Evolutionary conservation across 2,888 invertebrate species (phyloP).

Genomic region (Elegia similella): DNA sequence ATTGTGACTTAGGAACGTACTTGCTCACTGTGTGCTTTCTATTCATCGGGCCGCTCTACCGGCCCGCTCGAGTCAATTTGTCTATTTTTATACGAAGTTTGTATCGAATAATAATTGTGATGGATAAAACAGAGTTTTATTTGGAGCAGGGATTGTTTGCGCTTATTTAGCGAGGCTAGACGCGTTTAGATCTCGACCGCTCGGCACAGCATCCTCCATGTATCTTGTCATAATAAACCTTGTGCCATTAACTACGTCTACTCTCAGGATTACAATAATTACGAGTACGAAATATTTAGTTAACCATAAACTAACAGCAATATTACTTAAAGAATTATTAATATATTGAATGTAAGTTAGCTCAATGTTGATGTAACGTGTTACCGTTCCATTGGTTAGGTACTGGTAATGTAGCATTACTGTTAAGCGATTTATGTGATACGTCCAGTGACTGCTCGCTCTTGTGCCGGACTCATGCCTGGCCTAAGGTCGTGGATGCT

Average conservation of each 20-base stretch:
- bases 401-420: constrained; percentile 70
- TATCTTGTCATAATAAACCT: constrained; percentile 77
- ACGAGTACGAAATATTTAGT: constrained; percentile 60
- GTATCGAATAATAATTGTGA: constrained; percentile 76
- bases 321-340: constrained; percentile 75
- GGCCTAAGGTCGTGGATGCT: neutral
- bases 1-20: constrained; percentile 55
- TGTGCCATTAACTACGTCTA: constrained; percentile 75
- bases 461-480: constrained; percentile 38
- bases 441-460: constrained; percentile 66
- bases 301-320: constrained; percentile 76
- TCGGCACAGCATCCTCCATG: constrained; percentile 59
- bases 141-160: constrained; percentile 73
- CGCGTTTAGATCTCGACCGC: constrained; percentile 51
- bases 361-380: constrained; percentile 76
- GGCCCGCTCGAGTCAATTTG: constrained; percentile 70
- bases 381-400: constrained; percentile 79
- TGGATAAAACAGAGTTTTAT: constrained; percentile 81
- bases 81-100: constrained; percentile 68
- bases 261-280: constrained; percentile 64
- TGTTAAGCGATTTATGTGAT: constrained; percentile 74
- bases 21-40: constrained; percentile 75
- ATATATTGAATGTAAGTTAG: constrained; percentile 79
- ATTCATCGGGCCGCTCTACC: constrained; percentile 48
- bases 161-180: constrained; percentile 78